Base-by-base conservation (phyloP, 2,888 invertebrate species). In the Drosophila merina region DNA sequence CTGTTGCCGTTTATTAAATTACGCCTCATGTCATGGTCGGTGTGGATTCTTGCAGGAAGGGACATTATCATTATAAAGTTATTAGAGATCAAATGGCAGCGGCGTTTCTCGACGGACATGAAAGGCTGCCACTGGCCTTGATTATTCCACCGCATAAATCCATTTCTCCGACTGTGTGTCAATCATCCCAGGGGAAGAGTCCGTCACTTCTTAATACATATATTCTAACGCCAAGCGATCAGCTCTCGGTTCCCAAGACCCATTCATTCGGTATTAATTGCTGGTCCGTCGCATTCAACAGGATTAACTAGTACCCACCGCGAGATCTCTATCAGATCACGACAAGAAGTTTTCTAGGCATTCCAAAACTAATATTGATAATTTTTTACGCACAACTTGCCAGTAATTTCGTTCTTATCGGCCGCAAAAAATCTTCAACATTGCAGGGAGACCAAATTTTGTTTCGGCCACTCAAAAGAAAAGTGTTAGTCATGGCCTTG, bases 401-500 rank as follows among this genome's bases (percentile, higher is more conserved):
- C 14, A 25, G 26, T n/a, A 14, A 26, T 58, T 50, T 62, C 26
- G 20, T 12, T n/a, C 85, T 89, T 86, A 86, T 89, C 86, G 88
- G 72, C 77, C 79, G 84, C 86, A 86, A 87, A 76, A 76, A 88
- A 89, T 89, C 82, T 55, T 51, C 44, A 40, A 76, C 86, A 86
- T 86, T 88, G 89, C 86, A 73, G 81, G 42, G 57, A 54, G 40
- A 58, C 51, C 77, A 75, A 60, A 55, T 74, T 57, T 68, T 57
- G 48, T 72, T 69, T 70, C 68, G 57, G 63, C 72, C 88, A 76
- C 81, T 84, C 72, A 55, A 77, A 71, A 63, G 50, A 74, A 86
- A 88, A 86, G 86, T 79, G 85, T 85, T 88, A 82, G 88, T 88
- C 89, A 89, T 88, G 81, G 86, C 63, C 86, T 88, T 87, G 86